Evolutionary conservation across 2,113 vertebrate species (phyloP), one percentile per base, ranked within the genome.

Genomic region (Pontoporia blainvillei): DNA sequence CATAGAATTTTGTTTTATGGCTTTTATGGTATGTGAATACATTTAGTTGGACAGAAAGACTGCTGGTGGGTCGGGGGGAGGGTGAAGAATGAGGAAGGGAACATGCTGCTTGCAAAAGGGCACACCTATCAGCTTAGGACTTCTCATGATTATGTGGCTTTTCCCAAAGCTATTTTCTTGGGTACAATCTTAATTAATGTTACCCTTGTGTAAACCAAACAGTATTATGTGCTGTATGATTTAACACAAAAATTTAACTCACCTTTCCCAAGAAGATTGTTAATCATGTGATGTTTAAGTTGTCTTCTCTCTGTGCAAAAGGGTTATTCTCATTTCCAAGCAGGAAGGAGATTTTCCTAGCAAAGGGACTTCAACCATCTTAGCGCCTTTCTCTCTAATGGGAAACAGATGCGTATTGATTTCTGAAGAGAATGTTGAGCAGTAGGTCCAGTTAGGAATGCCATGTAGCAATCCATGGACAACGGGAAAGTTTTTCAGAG

Each of bases 21-120:
- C 34, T 90, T 90, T 94, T 90, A 91, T 72, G 29, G 57, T 91
- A 2, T 67, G 6, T 87, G 61, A 94, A 49, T 75, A 69, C 21
- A 64, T 73, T 93, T 72, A 57, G 88, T 41, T 72, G 44, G 25
- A 72, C 29, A 36, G 20, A 92, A 25, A 69, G 9, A 54, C 21
- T 88, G 21, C 31, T n/a, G 27, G 34, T 36, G 41, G 41, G 41
- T 1, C 5, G 29, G 29, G 41, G 12, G n/a, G 7, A 61, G 25
- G 11, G 25, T 31, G 3, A 92, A 11, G 46, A 75, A 71, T 59
- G 17, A 13, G 39, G 21, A 89, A 72, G 67, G 11, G 57, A 73
- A 49, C 52, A 91, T 8, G 1, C 52, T 29, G 64, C 91, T 78
- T 71, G 2, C 9, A 4, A 41, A 88, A 85, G 79, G 14, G 3